These are phyloP conservation scores for Australoheros facetus DNA, from an alignment of 2,797 vertebrate genomes.

Conservation along the genomic window DNA sequence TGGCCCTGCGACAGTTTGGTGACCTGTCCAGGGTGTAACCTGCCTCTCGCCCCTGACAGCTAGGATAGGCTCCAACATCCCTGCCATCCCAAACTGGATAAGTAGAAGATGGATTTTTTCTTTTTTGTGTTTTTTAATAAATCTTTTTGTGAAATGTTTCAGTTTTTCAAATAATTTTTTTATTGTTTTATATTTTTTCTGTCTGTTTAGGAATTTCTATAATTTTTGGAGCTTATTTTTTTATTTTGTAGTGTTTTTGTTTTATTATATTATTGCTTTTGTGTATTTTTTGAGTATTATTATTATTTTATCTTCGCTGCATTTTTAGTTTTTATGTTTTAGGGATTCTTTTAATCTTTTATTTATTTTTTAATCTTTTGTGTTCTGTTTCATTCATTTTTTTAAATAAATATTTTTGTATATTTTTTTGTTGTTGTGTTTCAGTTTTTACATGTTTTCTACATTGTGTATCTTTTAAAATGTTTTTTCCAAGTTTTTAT, in stretches of 20 bases:
- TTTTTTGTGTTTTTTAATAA: too few species aligned
- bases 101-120: neutral
- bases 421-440: neutral
- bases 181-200: too few species aligned
- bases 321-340: neutral
- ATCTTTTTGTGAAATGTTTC: fast-evolving
- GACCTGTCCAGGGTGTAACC: neutral
- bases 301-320: too few species aligned
- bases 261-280: neutral
- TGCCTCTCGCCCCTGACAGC: too few species aligned
- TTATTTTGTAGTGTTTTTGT: neutral
- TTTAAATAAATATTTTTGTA: neutral
- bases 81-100: too few species aligned
- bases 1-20: neutral
- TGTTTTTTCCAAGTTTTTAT: neutral
- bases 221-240: neutral
- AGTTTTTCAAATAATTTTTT: too few species aligned
- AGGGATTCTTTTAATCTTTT: neutral
- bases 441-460: neutral
- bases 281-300: neutral
- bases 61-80: neutral
- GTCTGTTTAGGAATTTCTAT: too few species aligned
- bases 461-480: too few species aligned
- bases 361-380: too few species aligned
- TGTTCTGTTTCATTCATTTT: too few species aligned